These are phyloP conservation scores for Panthera tigris DNA, from an alignment of 2,113 vertebrate species.

Conservation along the genomic window DNA sequence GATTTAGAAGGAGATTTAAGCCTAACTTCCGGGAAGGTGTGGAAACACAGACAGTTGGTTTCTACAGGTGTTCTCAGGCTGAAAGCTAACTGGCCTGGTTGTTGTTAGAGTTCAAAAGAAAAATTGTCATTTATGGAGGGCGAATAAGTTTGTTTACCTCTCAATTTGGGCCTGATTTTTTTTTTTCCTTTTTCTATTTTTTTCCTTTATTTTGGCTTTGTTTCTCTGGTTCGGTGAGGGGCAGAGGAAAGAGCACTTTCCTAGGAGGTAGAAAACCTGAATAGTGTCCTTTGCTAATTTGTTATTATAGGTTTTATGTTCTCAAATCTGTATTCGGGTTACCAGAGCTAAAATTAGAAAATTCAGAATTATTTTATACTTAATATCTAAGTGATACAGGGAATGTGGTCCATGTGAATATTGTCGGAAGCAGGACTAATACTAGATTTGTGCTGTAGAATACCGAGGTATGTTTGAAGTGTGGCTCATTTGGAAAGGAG, in stretches of 20 bases:
- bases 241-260: background rate
- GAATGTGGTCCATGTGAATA: background rate
- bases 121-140: background rate
- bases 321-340: slow-evolving; percentile 22
- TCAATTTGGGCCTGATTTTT: background rate
- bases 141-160: slow-evolving; percentile 21
- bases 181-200: background rate
- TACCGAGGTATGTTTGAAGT: background rate
- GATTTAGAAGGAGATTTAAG: background rate
- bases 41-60: background rate
- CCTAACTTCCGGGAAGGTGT: background rate
- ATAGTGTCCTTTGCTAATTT: background rate
- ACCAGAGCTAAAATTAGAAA: slow-evolving; percentile 35
- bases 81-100: background rate
- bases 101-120: slow-evolving; percentile 39
- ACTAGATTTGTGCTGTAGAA: background rate
- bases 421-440: background rate
- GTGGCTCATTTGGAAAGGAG: background rate
- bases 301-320: background rate
- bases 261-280: background rate
- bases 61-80: background rate
- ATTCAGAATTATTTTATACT: background rate
- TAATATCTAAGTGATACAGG: slow-evolving; percentile 20
- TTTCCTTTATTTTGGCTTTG: slow-evolving; percentile 24
- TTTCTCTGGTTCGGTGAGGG: background rate